Base-by-base conservation (phyloP, 2,797 vertebrate genomes). In the Chaunax sp. region DNA sequence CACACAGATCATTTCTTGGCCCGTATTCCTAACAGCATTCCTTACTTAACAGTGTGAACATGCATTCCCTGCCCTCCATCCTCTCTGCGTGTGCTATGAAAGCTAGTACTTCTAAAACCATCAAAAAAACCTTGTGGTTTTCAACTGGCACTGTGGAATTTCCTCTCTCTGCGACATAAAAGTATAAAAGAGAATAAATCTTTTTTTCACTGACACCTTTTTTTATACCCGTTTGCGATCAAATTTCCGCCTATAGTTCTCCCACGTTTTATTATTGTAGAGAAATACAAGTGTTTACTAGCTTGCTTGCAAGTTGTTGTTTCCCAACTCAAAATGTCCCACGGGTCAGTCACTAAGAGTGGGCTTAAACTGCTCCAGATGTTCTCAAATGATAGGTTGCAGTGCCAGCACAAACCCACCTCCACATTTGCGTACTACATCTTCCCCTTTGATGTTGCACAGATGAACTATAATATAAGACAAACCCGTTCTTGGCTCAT, bases 341-440 rank as follows among this genome's bases (percentile, higher is more conserved):
- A 80, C 11, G 74, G 84, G 86, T 90, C 85, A 59, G 86, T 90
- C 75, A 77, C 63, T 69, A 55, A 65, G 55, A 89, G 84, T 77
- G 71, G 81, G 73, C 61, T 83, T 91, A 91, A 93, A 78, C 87
- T 87, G 71, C 87, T 89, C 91, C 93, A 93, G 94, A 94, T 93
- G 92, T 93, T 87, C 76, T 62, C 57, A 88, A 91, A 93, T 90
- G 81, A 90, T 63, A 70, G 88, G 87, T 80, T 85, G 55, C 76
- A 6, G 78, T 83, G 80, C 92, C 90, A 88, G 85, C 72, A 75
- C 56, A 83, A 90, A 89, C 85, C 85, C 85, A 87, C 87, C 87
- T 88, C 81, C 73, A 65, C 81, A 86, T 77, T 81, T 72, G 70
- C 54, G 25, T 75, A 72, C 81, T 78, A 46, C 70, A 86, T 88